These are phyloP conservation scores for Pollenia amentaria DNA, from an alignment of 2,888 invertebrate genomes.

Conservation along the genomic window DNA sequence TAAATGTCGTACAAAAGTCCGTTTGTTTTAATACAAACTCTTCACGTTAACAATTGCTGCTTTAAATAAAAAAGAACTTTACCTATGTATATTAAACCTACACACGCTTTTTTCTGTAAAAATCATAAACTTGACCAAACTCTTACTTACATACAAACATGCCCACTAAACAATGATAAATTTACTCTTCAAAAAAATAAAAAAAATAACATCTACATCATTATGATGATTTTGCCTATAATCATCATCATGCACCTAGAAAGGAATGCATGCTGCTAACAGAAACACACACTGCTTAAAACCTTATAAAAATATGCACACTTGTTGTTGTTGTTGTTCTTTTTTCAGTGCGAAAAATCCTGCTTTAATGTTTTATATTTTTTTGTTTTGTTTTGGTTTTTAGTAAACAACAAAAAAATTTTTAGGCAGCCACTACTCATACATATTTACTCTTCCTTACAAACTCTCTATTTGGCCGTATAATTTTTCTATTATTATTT, in stretches of 20 bases:
- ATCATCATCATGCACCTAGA: constrained; percentile 17
- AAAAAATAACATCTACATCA: constrained; percentile 10
- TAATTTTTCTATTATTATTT: constrained; percentile 49
- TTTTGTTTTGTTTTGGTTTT: constrained; percentile 57
- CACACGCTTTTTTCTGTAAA: not conserved
- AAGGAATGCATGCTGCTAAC: not conserved
- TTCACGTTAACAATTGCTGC: constrained; percentile 40
- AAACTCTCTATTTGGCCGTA: not conserved
- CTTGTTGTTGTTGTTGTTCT: constrained; percentile 21
- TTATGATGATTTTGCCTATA: constrained; percentile 9
- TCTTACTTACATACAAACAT: not conserved
- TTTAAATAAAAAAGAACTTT: constrained; percentile 30
- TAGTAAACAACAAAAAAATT: constrained; percentile 34
- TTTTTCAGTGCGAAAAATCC: not conserved
- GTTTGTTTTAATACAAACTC: not conserved
- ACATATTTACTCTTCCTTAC: not conserved
- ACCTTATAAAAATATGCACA: not conserved
- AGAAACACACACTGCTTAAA: not conserved
- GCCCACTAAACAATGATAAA: constrained; percentile 51
- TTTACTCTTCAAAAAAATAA: constrained; percentile 11
- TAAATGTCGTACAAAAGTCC: not conserved
- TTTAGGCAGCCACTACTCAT: constrained; percentile 5
- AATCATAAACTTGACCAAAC: constrained; percentile 57
- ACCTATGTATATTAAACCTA: constrained; percentile 12
- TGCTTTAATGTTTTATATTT: not conserved